Percentiles rank a stretch among this genome's conserved stretches.
Evolutionary conservation across 2,113 vertebrate species (phyloP).

Genomic region (Choloepus hoffmanni): DNA sequence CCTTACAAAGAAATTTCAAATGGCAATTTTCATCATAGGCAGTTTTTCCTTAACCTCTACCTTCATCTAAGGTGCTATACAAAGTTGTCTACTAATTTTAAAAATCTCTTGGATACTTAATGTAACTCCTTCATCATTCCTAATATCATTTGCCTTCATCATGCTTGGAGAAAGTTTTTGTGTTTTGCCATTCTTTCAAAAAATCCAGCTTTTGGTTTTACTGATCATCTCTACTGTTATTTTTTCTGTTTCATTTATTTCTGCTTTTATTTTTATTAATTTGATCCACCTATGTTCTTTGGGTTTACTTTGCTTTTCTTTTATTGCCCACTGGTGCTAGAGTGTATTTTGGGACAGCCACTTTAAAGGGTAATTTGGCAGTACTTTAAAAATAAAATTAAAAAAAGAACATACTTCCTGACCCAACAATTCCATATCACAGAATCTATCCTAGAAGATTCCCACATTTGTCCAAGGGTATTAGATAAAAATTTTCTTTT

Average conservation of each 20-base stretch:
- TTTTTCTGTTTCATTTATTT: slow-evolving; percentile 36
- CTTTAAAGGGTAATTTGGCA: slow-evolving; percentile 29
- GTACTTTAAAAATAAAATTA: neutral
- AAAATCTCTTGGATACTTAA: neutral
- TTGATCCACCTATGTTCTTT: neutral
- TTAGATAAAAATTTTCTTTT: slow-evolving; percentile 16
- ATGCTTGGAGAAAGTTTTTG: neutral
- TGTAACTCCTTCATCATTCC: neutral
- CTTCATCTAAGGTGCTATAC: neutral
- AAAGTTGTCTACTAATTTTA: neutral
- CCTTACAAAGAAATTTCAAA: neutral
- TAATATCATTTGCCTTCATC: neutral
- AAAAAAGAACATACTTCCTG: neutral
- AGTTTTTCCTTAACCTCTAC: neutral
- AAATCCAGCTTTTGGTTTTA: slow-evolving; percentile 28
- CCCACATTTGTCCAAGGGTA: neutral
- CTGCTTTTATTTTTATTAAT: slow-evolving; percentile 34
- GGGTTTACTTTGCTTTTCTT: slow-evolving; percentile 35
- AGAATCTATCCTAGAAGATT: neutral
- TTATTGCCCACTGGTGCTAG: neutral
- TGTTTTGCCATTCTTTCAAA: neutral
- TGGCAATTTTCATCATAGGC: neutral
- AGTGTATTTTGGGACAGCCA: neutral
- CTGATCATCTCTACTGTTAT: neutral
- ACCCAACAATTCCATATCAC: slow-evolving; percentile 13